Conservation (phyloP, 2,113 vertebrate species). For the Athene noctua region DNA sequence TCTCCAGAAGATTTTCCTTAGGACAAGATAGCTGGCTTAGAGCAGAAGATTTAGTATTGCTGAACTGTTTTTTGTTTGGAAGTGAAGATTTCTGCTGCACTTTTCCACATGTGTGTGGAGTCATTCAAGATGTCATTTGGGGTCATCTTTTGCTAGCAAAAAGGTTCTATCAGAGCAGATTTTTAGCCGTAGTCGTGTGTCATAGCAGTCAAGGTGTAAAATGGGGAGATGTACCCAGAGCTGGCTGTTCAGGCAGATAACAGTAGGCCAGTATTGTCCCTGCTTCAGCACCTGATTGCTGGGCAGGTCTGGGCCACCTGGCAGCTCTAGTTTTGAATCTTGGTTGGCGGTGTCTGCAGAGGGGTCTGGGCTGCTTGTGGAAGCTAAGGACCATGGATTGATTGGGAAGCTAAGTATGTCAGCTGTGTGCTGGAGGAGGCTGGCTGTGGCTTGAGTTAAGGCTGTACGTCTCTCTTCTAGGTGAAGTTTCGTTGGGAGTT, state of each 20-base stretch:
- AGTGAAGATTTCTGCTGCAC: not conserved
- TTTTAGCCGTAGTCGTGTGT: not conserved
- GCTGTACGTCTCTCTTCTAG: not conserved
- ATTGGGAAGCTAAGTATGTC: not conserved
- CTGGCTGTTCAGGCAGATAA: not conserved
- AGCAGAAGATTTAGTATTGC: not conserved
- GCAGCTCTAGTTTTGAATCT: not conserved
- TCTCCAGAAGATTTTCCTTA: not conserved
- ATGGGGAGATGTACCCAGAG: not conserved
- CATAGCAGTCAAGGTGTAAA: not conserved
- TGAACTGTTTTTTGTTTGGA: not conserved
- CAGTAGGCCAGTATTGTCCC: not conserved
- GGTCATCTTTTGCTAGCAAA: not conserved
- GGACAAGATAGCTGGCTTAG: not conserved
- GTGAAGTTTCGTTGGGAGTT: not conserved
- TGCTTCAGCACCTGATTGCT: not conserved
- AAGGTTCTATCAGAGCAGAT: not conserved
- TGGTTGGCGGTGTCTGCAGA: not conserved
- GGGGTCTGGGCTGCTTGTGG: not conserved
- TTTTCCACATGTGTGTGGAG: accelerated
- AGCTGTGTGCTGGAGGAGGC: not conserved
- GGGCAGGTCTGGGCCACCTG: not conserved
- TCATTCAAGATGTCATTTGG: not conserved
- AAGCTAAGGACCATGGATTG: not conserved
- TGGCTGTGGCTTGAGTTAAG: not conserved